phyloP scores from a whole-genome alignment of 2,888 invertebrate genomes.

The Sericinus montela region DNA sequence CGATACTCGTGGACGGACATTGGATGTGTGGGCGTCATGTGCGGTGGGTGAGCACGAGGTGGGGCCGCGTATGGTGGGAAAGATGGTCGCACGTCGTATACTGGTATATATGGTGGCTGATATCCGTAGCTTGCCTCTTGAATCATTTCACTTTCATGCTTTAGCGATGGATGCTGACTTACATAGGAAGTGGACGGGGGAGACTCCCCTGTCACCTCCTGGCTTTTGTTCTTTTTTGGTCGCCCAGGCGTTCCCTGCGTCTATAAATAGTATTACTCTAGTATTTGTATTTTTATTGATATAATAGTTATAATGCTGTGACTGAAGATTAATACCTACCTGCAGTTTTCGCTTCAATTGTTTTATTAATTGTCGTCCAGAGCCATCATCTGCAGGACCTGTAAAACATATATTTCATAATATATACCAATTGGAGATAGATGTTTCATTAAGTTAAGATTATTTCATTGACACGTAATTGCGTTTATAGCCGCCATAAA shows the following conservation, averaged over 20 bases:
- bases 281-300: neutral
- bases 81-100: conserved; percentile 34
- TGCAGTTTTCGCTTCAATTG: conserved; percentile 72
- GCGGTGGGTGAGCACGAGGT: conserved; percentile 37
- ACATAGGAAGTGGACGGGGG: conserved; percentile 62
- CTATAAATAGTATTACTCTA: conserved; percentile 30
- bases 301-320: neutral
- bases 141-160: conserved; percentile 52
- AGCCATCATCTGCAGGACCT: conserved; percentile 53
- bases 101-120: conserved; percentile 43
- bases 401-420: conserved; percentile 12
- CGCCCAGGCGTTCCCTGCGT: conserved; percentile 64
- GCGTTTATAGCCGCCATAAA: too few species aligned
- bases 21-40: conserved; percentile 36
- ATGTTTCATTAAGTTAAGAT: too few species aligned
- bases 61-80: conserved; percentile 29
- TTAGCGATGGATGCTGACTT: conserved; percentile 44
- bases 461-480: too few species aligned
- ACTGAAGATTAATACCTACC: conserved; percentile 34
- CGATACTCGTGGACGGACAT: conserved; percentile 50
- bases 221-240: conserved; percentile 66
- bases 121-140: conserved; percentile 45
- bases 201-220: conserved; percentile 49
- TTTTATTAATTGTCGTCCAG: conserved; percentile 63
- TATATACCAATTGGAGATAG: too few species aligned